Evolutionary conservation across 2,888 invertebrate genomes (phyloP).

Genomic region (Argyresthia albistria): DNA sequence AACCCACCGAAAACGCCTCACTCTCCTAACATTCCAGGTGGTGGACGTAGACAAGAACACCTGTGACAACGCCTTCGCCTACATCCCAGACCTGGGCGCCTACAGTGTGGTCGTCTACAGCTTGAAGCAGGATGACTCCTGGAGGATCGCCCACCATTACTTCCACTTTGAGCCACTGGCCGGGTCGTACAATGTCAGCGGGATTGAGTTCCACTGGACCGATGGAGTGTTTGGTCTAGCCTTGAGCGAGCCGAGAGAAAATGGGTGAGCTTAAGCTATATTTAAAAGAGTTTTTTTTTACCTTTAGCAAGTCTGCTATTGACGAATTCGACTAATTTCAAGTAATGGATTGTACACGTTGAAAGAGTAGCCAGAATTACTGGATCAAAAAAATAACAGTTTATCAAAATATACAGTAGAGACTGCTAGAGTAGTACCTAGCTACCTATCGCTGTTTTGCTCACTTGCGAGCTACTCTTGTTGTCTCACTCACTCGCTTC

Average conservation of each 20-base stretch:
- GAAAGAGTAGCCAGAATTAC: neutral
- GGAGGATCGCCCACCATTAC: constrained; percentile 85
- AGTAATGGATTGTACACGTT: no score
- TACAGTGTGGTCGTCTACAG: constrained; percentile 86
- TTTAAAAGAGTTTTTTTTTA: no score
- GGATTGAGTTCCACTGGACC: constrained; percentile 88
- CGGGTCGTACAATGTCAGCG: constrained; percentile 83
- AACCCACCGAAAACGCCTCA: neutral
- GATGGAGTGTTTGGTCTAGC: constrained; percentile 87
- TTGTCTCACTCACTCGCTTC: no score
- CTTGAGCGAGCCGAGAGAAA: constrained; percentile 71
- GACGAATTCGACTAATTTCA: no score
- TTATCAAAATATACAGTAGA: no score
- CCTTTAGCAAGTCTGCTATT: no score
- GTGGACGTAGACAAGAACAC: constrained; percentile 79
- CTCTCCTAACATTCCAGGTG: constrained; percentile 54
- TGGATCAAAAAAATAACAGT: no score
- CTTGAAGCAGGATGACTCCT: constrained; percentile 80
- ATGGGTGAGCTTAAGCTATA: constrained; percentile 45
- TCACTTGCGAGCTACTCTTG: no score
- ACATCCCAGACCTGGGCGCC: constrained; percentile 83
- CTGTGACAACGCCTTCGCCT: constrained; percentile 83
- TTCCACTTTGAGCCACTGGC: constrained; percentile 87
- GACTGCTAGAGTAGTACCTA: no score
- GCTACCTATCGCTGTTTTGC: no score